Evolutionary conservation across 2,113 vertebrate genomes (phyloP).

Genomic region (Gopherus evgoodei): DNA sequence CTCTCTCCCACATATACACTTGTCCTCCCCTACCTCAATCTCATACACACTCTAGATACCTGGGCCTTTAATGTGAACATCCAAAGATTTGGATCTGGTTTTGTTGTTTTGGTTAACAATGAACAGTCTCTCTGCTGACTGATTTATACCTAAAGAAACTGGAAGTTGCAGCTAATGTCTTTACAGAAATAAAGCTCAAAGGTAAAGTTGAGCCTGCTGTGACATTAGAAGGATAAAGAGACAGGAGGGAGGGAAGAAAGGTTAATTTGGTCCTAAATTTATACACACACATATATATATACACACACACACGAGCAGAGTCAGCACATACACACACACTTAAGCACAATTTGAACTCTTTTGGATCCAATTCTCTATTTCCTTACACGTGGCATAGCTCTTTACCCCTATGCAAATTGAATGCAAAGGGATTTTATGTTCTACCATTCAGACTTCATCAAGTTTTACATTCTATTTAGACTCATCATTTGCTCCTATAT

Average conservation of each 20-base stretch:
- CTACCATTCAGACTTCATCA: not conserved
- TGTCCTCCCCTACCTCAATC: not conserved
- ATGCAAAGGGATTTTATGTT: not conserved
- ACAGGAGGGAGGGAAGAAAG: not conserved
- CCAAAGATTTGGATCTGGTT: not conserved
- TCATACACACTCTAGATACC: not conserved
- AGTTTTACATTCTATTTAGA: not conserved
- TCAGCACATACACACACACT: not conserved
- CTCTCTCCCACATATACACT: not conserved
- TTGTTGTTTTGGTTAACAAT: not conserved
- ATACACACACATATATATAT: not conserved
- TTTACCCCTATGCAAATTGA: not conserved
- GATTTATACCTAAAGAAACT: not conserved
- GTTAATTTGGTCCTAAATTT: not conserved
- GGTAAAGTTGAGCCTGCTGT: not conserved
- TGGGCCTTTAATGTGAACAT: not conserved
- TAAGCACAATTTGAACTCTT: not conserved
- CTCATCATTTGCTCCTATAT: not conserved
- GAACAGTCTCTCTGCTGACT: not conserved
- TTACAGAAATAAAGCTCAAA: not conserved
- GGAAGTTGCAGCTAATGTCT: fast-evolving
- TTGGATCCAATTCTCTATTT: not conserved
- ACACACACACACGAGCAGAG: not conserved
- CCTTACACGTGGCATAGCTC: not conserved
- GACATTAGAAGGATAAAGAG: not conserved